Base-by-base conservation (phyloP, 2,888 invertebrate genomes). In the Colletes collaris region DNA sequence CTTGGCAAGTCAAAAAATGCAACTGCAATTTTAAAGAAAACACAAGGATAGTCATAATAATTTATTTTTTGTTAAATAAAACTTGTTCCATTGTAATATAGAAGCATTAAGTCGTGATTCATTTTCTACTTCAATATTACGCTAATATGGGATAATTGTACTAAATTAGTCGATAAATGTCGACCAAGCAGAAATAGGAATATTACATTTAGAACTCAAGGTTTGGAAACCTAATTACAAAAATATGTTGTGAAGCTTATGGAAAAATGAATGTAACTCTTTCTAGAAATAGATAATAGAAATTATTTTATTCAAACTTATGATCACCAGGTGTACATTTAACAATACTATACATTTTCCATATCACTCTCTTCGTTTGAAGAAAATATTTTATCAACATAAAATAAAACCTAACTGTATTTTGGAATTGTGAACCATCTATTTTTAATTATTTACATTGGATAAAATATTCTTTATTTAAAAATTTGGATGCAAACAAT, bases 131-230 rank as follows among this genome's bases (percentile, higher is more conserved):
- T 53, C 6, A 53, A 10, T 35, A 10, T n/a, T 35, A n/a, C 13
- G 27, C 50, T 10, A 35, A 63, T 27, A 37, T 35, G 10, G 11
- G n/a, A 63, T 63, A 63, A 50, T 50, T 63, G 50, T 11, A 27
- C n/a, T 50, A 63, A 37, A 35, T 49, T n/a, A 3, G 16, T 37
- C 13, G 49, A 35, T 10, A 35, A 46, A 46, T 8, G 7, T 46
- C 6, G 40, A 40, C 5, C 6, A 40, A 40, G 40, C 40, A 40
- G 40, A 40, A 53, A 19, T 8, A 6, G 6, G 27, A 35, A 10
- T 55, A 55, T 11, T 27, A 4, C 11, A 55, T 55, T 10, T 35
- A 11, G 0, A 19, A 55, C 16, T 65, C 40, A 55, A 65, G 19
- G 55, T 53, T 55, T 3, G 4, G 27, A 11, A 59, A 40, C 40